These are phyloP conservation scores for Spilarctia lutea DNA, from an alignment of 2,888 invertebrate species.

Conservation along the genomic window DNA sequence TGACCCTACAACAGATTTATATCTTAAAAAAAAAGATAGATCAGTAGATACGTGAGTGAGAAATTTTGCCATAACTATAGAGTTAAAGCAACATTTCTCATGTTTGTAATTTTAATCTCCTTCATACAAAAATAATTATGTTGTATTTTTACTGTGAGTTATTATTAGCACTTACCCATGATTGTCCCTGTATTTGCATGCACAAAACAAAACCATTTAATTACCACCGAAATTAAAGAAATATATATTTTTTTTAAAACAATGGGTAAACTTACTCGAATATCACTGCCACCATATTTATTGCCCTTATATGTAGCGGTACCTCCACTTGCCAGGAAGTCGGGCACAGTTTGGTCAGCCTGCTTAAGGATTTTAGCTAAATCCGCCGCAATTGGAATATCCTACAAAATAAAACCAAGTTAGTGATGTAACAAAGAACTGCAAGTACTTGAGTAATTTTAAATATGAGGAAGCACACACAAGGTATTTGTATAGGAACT, in stretches of 20 bases:
- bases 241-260: background rate
- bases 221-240: background rate
- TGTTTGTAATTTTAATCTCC: no score
- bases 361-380: constrained; percentile 92
- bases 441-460: no score
- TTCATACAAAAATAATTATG: no score
- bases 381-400: constrained; percentile 87
- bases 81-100: no score
- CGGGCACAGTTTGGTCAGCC: constrained; percentile 93
- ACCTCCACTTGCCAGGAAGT: constrained; percentile 88
- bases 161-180: constrained; percentile 5
- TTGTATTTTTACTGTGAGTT: background rate
- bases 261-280: constrained; percentile 83
- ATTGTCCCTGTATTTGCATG: constrained; percentile 16
- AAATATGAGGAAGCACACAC: no score
- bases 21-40: no score
- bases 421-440: no score
- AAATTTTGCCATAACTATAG: no score
- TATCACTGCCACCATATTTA: constrained; percentile 91
- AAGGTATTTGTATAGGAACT: no score
- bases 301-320: constrained; percentile 81
- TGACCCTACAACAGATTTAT: no score
- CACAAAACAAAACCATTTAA: background rate
- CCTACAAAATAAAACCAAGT: constrained; percentile 62
- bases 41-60: no score